Evolutionary conservation across 2,797 vertebrate genomes (phyloP), one percentile per base, ranked within the genome.

Genomic region (Erethizon dorsatum): DNA sequence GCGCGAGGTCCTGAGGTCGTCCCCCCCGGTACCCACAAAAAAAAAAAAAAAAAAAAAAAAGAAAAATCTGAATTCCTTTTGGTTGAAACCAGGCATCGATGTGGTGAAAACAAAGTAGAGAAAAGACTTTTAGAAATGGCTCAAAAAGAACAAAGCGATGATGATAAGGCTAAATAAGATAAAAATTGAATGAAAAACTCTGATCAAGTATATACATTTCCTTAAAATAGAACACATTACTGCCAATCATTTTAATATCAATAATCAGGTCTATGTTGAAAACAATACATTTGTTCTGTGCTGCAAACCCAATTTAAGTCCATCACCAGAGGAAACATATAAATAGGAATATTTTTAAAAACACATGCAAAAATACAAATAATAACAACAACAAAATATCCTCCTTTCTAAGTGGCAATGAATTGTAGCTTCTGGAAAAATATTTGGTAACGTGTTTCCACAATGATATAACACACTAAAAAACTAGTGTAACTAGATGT

Each of bases 41-140:
- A n/a, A n/a, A n/a, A n/a, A n/a, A n/a, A n/a, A n/a, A n/a, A n/a
- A n/a, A n/a, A n/a, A n/a, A n/a, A n/a, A n/a, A n/a, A n/a, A n/a
- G 14, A 63, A 90, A 93, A 92, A 15, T n/a, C 12, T 17, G 28
- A 94, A 95, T 94, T 95, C 80, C 31, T 91, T 96, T 93, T 87
- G 12, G 50, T 61, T 94, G 65, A 96, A 41, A 86, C 7, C 28
- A 92, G 54, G 73, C 41, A 22, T 47, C 57, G 69, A 37, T 88
- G 73, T 71, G 63, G 63, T 84, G 15, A 92, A 94, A 69, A 6
- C 15, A 11, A 94, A 31, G n/a, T 1, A 54, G 52, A 71, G 47
- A 89, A 83, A 92, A 69, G 28, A 33, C 28, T 28, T 28, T 50
- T 75, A 13, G 26, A 47, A 50, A 52, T 59, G 7, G 13, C 41